A percentile compares a stretch with the other conserved stretches of the same genome.
Evolutionary conservation across 2,113 vertebrate genomes (phyloP).

Genomic region (Eulemur rufifrons): DNA sequence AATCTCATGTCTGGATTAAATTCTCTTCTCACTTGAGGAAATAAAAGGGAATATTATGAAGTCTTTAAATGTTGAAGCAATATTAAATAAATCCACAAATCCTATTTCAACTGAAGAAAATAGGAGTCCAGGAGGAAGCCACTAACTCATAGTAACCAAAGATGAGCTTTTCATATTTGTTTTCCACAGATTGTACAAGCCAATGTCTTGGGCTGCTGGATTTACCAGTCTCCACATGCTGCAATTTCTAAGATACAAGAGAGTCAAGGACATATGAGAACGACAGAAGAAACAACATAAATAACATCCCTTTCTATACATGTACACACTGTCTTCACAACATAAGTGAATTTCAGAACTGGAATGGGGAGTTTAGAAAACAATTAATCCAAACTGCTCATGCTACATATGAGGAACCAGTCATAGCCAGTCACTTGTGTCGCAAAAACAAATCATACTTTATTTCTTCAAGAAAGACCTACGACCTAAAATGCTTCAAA

Average conservation of each 20-base stretch:
- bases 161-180: neutral
- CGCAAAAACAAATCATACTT: neutral
- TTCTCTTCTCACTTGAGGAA: conserved; percentile 18
- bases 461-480: neutral
- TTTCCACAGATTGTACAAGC: neutral
- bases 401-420: neutral
- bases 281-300: neutral
- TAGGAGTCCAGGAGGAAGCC: neutral
- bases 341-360: neutral
- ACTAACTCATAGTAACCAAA: neutral
- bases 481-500: neutral
- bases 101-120: conserved; percentile 24
- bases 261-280: neutral
- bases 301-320: neutral
- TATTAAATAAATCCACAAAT: neutral
- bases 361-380: neutral
- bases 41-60: neutral
- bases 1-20: neutral
- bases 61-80: neutral
- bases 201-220: neutral
- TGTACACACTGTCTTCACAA: neutral
- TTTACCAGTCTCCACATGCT: neutral
- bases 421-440: neutral
- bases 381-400: neutral
- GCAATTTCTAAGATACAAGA: neutral